These are phyloP conservation scores for Itoplectis maculator DNA, from an alignment of 2,888 invertebrate genomes.

Conservation along the genomic window DNA sequence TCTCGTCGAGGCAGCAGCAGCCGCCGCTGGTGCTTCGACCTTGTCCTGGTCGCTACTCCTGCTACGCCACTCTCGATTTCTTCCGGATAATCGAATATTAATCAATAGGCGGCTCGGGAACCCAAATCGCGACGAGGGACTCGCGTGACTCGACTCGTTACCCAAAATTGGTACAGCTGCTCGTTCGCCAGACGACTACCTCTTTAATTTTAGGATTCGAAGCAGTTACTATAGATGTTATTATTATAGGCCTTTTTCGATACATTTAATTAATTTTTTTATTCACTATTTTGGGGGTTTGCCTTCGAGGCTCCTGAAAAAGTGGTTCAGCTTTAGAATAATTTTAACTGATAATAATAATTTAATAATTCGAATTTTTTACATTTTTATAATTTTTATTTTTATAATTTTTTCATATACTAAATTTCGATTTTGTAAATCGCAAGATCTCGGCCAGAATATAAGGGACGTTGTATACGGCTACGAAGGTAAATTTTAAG, in stretches of 20 bases:
- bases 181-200: not conserved
- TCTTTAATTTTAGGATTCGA: not conserved
- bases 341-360: not conserved
- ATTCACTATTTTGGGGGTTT: no score
- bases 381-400: no score
- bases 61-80: conserved; percentile 79
- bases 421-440: no score
- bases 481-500: conserved; percentile 15
- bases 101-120: conserved; percentile 30
- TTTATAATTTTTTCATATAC: no score
- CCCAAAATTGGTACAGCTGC: conserved; percentile 28
- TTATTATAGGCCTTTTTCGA: conserved; percentile 30
- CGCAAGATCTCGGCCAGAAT: no score
- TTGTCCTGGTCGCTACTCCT: conserved; percentile 74
- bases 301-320: no score
- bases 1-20: not conserved
- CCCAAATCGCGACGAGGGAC: not conserved
- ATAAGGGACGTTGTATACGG: conserved; percentile 1
- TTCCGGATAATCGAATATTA: conserved; percentile 73
- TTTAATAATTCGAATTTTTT: not conserved
- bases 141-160: conserved; percentile 18
- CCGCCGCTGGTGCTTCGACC: conserved; percentile 71
- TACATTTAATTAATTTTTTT: conserved; percentile 21
- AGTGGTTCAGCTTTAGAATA: not conserved
- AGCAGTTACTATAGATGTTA: conserved; percentile 25